A percentile compares a stretch with the other conserved stretches of the same genome.
phyloP scores from a whole-genome alignment of 2,113 vertebrate genomes.

The Eupsittula cactorum region DNA sequence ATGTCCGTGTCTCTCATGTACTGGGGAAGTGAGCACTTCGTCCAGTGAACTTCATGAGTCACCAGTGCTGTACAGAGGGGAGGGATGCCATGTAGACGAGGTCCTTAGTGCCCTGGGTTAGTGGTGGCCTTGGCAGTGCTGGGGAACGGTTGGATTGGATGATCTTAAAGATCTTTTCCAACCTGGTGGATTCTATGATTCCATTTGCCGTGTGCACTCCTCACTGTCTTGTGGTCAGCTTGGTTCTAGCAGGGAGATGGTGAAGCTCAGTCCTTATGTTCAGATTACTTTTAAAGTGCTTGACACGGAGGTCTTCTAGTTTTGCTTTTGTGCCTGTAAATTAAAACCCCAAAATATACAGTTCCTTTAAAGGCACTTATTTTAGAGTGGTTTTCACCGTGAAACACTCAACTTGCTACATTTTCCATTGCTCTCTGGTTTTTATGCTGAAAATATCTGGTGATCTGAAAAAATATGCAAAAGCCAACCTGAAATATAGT shows the following conservation, averaged over 20 bases:
- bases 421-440: neutral
- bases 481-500: neutral
- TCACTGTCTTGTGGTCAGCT: neutral
- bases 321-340: neutral
- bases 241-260: neutral
- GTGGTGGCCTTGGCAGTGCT: neutral
- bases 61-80: neutral
- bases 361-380: neutral
- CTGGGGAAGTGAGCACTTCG: neutral
- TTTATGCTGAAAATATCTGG: neutral
- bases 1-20: neutral
- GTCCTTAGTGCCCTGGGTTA: neutral
- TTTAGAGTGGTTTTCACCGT: neutral
- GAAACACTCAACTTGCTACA: neutral
- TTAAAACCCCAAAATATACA: neutral
- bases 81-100: neutral
- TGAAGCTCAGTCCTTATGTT: neutral
- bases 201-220: neutral
- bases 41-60: neutral
- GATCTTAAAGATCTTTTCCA: neutral
- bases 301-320: fast-evolving
- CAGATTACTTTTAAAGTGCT: neutral
- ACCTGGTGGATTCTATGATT: neutral
- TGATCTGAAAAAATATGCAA: neutral
- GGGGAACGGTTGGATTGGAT: neutral